Evolutionary conservation across 2,797 vertebrate genomes (phyloP), one percentile per base, ranked within the genome.

Genomic region (Poeciliopsis paucimaculata): DNA sequence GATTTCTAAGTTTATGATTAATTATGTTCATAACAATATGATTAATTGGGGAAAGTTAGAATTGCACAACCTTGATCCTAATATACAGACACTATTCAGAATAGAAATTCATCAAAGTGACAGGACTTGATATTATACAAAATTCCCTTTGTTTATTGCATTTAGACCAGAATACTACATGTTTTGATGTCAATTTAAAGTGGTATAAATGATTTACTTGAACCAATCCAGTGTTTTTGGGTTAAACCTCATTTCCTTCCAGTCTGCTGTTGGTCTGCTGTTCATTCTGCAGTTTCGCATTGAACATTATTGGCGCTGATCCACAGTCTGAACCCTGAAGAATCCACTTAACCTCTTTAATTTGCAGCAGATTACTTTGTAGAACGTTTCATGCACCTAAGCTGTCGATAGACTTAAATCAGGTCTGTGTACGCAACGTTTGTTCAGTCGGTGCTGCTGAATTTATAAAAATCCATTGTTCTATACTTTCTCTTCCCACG

Each of bases 401-500:
- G 5, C 20, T 43, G 23, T n/a, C 11, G 43, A 70, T 26, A 45
- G 43, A 71, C 26, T n/a, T 71, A 68, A 71, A 83, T 28, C 13
- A 23, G 41, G 53, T 4, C 39, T 68, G 18, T 41, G 57, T 75
- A 60, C 36, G 7, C 20, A 10, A 55, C 15, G 46, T 36, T 71
- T 41, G 23, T 75, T 68, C 34, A 43, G 36, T 46, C 34, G 8
- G 31, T 39, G 18, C 16, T 36, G 60, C 51, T 76, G 45, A 34
- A n/a, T 10, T 75, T 41, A 57, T 81, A 46, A 76, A 76, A 72
- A 77, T 72, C 53, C 31, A 57, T 80, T 20, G 73, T 71, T 71
- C 41, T 45, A 43, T 76, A 36, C 74, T 53, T 26, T 80, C 51
- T 87, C 79, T 79, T 82, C 83, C 73, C 73, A 84, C 82, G 71